Base-by-base conservation (phyloP, 2,888 invertebrate genomes). In the Epicampocera succincta region DNA sequence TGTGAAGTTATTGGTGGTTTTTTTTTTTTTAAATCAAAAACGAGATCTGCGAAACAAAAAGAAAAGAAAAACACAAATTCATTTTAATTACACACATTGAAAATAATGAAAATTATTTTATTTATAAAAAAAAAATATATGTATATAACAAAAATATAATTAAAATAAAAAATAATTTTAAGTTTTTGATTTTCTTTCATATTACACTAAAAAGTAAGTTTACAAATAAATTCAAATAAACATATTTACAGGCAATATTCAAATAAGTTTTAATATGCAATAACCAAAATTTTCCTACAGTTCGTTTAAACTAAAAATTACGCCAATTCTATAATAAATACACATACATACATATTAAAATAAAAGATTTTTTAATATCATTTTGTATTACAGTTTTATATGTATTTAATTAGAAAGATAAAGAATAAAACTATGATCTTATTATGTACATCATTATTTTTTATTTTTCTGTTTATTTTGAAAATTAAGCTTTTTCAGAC, bases 401-500 rank as follows among this genome's bases (percentile, higher is more conserved):
- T 21, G 25, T 65, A 50, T 40, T 50, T 42, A 54, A 25, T 54
- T 46, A 13, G 42, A 42, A 33, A 40, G 9, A 72, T 60, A 63
- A 56, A 60, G 17, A 74, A 73, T 73, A 69, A 78, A 78, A 78
- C 63, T 76, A 56, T 46, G 38, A 25, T 79, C 66, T 60, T 75
- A 75, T 76, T 82, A 80, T 84, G 54, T 72, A 65, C 58, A 77
- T 80, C 54, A 73, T 52, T 48, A 71, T 68, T 68, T 69, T 68
- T 38, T 80, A 75, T 60, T 74, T 63, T 52, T 69, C 33, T 33
- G 1, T 60, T 21, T 19, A 38, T 50, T 72, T 33, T 66, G 38
- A 52, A 78, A 72, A 72, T 78, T 78, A 65, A 68, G 42, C 66
- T 44, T 46, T 66, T 68, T 29, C 33, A 60, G 60, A 60, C 25